phyloP scores from a whole-genome alignment of 2,888 invertebrate genomes.

The Leucoma salicis region DNA sequence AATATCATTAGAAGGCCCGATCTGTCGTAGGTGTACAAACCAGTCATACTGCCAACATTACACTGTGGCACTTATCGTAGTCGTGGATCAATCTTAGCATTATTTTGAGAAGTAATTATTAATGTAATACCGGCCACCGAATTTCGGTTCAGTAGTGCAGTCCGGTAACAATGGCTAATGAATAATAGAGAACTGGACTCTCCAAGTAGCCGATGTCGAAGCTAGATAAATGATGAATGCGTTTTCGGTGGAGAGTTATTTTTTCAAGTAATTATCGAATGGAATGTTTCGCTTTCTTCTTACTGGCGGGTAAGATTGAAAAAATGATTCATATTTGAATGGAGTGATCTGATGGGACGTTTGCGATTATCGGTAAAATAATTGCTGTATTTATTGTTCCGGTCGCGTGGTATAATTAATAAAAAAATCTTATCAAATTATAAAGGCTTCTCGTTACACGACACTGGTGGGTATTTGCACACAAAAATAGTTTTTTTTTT shows the following conservation, averaged over 20 bases:
- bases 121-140: constrained; percentile 76
- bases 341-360: not conserved
- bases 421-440: too few relatives aligned
- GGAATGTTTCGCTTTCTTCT: constrained; percentile 48
- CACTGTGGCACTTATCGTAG: constrained; percentile 53
- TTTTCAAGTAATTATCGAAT: constrained; percentile 63
- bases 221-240: constrained; percentile 73
- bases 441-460: too few relatives aligned
- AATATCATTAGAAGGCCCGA: not conserved
- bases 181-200: constrained; percentile 74
- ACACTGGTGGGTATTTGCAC: too few relatives aligned
- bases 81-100: constrained; percentile 77
- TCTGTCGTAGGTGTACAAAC: constrained; percentile 21
- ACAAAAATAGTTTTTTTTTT: too few relatives aligned
- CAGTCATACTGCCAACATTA: constrained; percentile 34
- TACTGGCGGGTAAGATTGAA: constrained; percentile 3
- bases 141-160: constrained; percentile 67
- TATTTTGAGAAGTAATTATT: constrained; percentile 83
- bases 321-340: constrained; percentile 5
- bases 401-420: too few relatives aligned
- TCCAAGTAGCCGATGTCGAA: constrained; percentile 70
- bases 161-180: constrained; percentile 68
- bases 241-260: constrained; percentile 58
- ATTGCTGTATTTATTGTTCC: too few relatives aligned
- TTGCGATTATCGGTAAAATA: too few relatives aligned